phyloP scores from a whole-genome alignment of 2,888 invertebrate genomes.

The Parochlus steinenii region DNA sequence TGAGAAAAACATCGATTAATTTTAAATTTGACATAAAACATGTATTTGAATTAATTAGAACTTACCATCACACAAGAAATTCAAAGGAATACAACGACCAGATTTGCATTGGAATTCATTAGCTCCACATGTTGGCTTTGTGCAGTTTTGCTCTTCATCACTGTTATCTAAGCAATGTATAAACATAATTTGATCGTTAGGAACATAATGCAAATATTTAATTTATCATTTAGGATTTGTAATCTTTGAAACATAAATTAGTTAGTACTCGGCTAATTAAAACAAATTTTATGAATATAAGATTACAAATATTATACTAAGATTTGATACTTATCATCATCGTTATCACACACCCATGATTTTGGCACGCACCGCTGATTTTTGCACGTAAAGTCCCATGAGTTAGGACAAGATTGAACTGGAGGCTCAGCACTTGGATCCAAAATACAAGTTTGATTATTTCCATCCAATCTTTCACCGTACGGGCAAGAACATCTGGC shows the following conservation, averaged over 20 bases:
- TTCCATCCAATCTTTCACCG: slow-evolving; percentile 62
- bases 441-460: slow-evolving; percentile 51
- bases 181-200: too few relatives aligned
- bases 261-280: too few relatives aligned
- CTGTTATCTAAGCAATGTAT: slow-evolving; percentile 88
- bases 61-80: slow-evolving; percentile 73
- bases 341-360: slow-evolving; percentile 92
- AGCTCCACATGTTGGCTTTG: slow-evolving; percentile 76
- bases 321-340: too few relatives aligned
- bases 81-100: slow-evolving; percentile 78
- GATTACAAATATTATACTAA: too few relatives aligned
- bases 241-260: too few relatives aligned
- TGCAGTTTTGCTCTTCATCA: slow-evolving; percentile 89
- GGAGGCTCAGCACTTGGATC: slow-evolving; percentile 80
- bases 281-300: too few relatives aligned
- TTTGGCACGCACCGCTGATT: slow-evolving; percentile 85
- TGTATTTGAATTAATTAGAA: not conserved
- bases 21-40: too few relatives aligned
- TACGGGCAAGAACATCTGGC: slow-evolving; percentile 83
- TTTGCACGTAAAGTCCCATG: slow-evolving; percentile 86
- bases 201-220: too few relatives aligned
- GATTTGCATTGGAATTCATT: slow-evolving; percentile 90
- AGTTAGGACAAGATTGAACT: slow-evolving; percentile 73
- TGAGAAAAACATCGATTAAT: too few relatives aligned
- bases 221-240: too few relatives aligned